phyloP scores from a whole-genome alignment of 1,140 invertebrate genomes.

The Rhynchophorus ferrugineus region DNA sequence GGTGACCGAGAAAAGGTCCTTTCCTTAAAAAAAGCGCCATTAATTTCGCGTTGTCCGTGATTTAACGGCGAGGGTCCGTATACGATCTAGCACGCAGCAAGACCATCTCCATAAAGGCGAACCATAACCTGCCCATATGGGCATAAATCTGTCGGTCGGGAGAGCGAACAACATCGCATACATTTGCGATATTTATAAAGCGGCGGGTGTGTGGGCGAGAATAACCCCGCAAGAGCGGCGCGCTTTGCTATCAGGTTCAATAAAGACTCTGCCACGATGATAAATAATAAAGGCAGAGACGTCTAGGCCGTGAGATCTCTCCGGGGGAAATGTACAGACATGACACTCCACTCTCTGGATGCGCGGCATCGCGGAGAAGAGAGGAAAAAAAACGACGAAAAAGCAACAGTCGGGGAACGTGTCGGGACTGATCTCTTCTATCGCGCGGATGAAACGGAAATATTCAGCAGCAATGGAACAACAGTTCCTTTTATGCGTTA shows the following conservation, averaged over 20 bases:
- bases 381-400: slow-evolving; percentile 21
- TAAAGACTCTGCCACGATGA: slow-evolving; percentile 25
- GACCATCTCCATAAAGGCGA: background rate
- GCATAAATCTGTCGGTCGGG: background rate
- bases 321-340: slow-evolving; percentile 27
- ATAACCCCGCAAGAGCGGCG: slow-evolving; percentile 6
- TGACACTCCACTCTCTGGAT: slow-evolving; percentile 32
- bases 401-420: no score
- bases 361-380: slow-evolving; percentile 22
- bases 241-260: slow-evolving; percentile 27
- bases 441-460: no score
- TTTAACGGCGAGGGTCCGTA: no score
- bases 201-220: background rate
- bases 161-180: background rate
- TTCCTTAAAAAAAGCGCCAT: no score
- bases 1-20: no score
- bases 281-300: slow-evolving; percentile 30
- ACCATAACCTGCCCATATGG: background rate
- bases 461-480: no score
- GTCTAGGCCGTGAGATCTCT: slow-evolving; percentile 17
- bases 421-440: no score
- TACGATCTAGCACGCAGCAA: no score
- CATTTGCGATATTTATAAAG: slow-evolving; percentile 8
- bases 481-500: no score
- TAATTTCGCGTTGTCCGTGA: no score